phyloP scores from a whole-genome alignment of 2,113 vertebrate genomes.

The Lipophrys pholis region DNA sequence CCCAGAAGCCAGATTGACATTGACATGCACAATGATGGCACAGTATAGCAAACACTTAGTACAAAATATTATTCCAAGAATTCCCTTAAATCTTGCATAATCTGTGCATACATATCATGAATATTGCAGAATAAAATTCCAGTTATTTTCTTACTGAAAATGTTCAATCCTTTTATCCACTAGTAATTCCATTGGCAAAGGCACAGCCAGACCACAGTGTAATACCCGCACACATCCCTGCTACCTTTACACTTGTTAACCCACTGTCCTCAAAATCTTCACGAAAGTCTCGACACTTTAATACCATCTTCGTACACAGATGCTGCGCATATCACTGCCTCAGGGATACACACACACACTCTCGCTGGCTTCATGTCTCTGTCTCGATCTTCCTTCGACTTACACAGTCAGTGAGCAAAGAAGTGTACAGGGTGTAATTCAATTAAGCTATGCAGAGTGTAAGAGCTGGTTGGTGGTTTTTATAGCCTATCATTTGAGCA shows the following conservation, averaged over 20 bases:
- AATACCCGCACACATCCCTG: neutral
- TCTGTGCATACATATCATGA: neutral
- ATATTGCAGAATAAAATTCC: neutral
- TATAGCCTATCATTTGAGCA: constrained; percentile 36
- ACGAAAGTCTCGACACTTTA: constrained; percentile 35
- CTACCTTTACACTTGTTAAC: neutral
- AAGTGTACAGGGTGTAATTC: constrained; percentile 39
- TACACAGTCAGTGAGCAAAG: constrained; percentile 40
- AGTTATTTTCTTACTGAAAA: neutral
- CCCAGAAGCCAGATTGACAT: too few species aligned
- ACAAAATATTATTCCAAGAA: too few species aligned
- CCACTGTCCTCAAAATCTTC: constrained; percentile 1
- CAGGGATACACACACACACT: constrained; percentile 23
- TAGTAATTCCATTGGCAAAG: neutral
- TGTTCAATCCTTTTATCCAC: neutral
- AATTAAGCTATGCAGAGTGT: constrained; percentile 56
- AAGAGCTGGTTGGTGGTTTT: constrained; percentile 46
- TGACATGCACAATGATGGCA: too few species aligned
- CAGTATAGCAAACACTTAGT: too few species aligned
- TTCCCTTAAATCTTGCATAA: neutral
- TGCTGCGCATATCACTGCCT: constrained; percentile 31
- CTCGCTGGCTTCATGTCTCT: neutral
- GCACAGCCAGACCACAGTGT: neutral
- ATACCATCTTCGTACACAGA: constrained; percentile 37
- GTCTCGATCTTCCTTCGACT: constrained; percentile 24